A percentile compares a stretch with the other conserved stretches of the same genome.
These are phyloP conservation scores for Molossus molossus DNA, from an alignment of 2,797 vertebrate genomes.

Conservation along the genomic window DNA sequence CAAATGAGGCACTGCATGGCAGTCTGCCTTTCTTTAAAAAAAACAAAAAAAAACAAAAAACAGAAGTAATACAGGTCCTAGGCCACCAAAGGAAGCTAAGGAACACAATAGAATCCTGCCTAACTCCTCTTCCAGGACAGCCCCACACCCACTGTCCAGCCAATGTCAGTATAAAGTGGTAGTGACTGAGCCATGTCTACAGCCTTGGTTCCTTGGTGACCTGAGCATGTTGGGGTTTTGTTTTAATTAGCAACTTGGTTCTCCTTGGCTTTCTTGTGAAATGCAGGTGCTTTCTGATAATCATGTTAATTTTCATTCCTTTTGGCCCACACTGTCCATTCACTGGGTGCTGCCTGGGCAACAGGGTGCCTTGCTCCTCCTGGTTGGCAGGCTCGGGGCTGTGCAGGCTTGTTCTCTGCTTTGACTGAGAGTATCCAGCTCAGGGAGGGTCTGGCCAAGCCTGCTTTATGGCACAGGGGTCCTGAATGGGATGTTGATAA, in stretches of 20 bases:
- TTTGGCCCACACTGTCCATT: too few relatives aligned
- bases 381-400: neutral
- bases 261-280: neutral
- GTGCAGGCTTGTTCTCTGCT: neutral
- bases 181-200: rapidly evolving
- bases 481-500: rapidly evolving
- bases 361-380: neutral
- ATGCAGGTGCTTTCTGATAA: rapidly evolving
- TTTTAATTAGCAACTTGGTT: neutral
- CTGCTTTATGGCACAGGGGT: rapidly evolving
- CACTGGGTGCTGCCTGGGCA: neutral
- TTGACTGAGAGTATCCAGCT: neutral
- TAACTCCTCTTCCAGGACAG: neutral
- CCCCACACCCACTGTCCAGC: neutral
- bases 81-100: neutral
- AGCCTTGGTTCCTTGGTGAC: neutral
- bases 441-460: neutral
- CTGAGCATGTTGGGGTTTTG: neutral
- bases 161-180: neutral
- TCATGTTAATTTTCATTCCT: neutral
- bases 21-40: neutral
- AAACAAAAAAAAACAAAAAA: neutral
- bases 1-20: too few relatives aligned
- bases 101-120: too few relatives aligned
- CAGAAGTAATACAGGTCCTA: neutral